A percentile compares a stretch with the other conserved stretches of the same genome.
These are phyloP conservation scores for Anaspis maculata DNA, from an alignment of 2,888 invertebrate species.

Conservation along the genomic window DNA sequence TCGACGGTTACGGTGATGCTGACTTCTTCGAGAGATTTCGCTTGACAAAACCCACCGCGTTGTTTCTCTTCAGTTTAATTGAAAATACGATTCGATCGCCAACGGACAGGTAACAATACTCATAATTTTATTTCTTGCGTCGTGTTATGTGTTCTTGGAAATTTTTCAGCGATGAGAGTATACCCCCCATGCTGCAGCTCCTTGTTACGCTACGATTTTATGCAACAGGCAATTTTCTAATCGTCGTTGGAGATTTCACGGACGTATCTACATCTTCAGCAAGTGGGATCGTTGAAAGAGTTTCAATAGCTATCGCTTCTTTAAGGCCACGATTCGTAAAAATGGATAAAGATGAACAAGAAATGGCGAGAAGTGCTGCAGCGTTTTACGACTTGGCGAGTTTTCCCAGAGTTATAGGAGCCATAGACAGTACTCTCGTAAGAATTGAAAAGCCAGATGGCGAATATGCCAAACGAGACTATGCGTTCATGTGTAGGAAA, in stretches of 20 bases:
- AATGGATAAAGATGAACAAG: constrained; percentile 1
- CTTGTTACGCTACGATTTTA: constrained; percentile 1
- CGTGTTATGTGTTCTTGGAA: background rate
- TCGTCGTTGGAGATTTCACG: background rate
- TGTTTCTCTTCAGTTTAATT: background rate
- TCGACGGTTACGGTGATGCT: background rate
- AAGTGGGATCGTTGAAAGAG: constrained; percentile 2
- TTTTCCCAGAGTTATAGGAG: constrained; percentile 1
- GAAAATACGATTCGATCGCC: background rate
- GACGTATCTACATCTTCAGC: constrained; percentile 2
- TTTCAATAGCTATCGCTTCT: constrained; percentile 1
- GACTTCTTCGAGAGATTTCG: constrained; percentile 1
- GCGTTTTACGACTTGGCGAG: constrained; percentile 1
- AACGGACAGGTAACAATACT: background rate
- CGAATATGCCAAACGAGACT: constrained; percentile 21
- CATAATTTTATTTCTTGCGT: too few species aligned
- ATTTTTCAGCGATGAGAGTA: background rate
- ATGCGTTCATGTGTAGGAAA: constrained; percentile 20
- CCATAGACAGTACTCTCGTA: constrained; percentile 1
- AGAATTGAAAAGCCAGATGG: constrained; percentile 12
- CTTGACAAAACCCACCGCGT: background rate
- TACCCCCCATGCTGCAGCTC: background rate
- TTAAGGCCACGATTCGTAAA: constrained; percentile 1
- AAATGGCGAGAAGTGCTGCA: constrained; percentile 2
- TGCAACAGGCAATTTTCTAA: background rate